phyloP scores from a whole-genome alignment of 2,888 invertebrate genomes.

The Oscheius onirici region DNA sequence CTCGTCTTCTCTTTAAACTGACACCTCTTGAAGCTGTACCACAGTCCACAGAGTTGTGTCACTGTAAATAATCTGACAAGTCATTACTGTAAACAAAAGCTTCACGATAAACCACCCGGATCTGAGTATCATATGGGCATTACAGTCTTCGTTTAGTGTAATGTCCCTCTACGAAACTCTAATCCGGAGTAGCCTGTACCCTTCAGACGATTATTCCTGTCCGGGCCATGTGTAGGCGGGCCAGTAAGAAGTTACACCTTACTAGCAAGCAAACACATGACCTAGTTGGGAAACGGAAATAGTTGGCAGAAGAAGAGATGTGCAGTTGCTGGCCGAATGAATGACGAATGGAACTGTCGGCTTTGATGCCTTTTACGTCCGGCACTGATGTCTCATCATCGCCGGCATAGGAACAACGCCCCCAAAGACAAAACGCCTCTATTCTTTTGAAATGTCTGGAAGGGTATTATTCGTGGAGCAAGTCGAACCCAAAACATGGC shows the following conservation, averaged over 20 bases:
- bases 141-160: slow-evolving; percentile 18
- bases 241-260: slow-evolving; percentile 22
- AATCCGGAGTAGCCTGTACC: neutral
- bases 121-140: slow-evolving; percentile 30
- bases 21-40: too few relatives aligned
- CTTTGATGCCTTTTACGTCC: slow-evolving; percentile 3
- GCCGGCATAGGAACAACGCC: slow-evolving; percentile 26
- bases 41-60: too few relatives aligned
- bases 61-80: too few relatives aligned
- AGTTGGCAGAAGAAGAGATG: neutral
- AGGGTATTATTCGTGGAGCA: neutral
- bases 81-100: too few relatives aligned
- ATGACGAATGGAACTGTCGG: slow-evolving; percentile 24
- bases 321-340: slow-evolving; percentile 2
- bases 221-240: slow-evolving; percentile 25
- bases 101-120: neutral
- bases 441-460: neutral
- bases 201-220: neutral
- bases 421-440: neutral
- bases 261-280: slow-evolving; percentile 21
- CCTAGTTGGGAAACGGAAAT: neutral
- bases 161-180: slow-evolving; percentile 29
- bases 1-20: too few relatives aligned
- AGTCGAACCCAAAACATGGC: neutral
- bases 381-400: slow-evolving; percentile 16